Evolutionary conservation across 2,797 vertebrate species (phyloP).

Genomic region (Karalla daura): DNA sequence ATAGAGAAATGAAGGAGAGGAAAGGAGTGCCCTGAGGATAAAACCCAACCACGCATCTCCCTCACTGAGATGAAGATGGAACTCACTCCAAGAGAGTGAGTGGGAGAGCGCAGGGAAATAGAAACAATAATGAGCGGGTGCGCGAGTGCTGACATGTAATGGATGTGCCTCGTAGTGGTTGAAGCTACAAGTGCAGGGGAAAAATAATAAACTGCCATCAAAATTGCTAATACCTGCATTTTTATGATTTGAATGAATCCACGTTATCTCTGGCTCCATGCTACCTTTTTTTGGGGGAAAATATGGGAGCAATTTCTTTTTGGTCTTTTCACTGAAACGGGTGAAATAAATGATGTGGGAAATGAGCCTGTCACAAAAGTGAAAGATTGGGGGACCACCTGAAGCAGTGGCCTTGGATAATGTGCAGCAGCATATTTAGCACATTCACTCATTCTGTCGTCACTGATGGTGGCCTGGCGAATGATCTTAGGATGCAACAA

Average conservation of each 20-base stretch:
- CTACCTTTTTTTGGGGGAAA: not conserved
- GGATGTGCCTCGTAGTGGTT: constrained; percentile 1
- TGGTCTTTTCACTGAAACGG: not conserved
- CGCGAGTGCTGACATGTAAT: not conserved
- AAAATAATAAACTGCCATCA: constrained; percentile 22
- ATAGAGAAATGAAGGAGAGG: constrained; percentile 61
- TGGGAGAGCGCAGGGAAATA: constrained; percentile 37
- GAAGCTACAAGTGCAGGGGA: not conserved
- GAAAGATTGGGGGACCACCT: not conserved
- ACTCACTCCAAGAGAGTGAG: constrained; percentile 54
- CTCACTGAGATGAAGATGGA: constrained; percentile 63
- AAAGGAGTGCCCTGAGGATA: constrained; percentile 55
- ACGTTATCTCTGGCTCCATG: not conserved
- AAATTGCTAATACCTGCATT: not conserved
- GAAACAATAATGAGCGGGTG: constrained; percentile 42
- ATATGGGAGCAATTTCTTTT: not conserved
- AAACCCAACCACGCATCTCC: constrained; percentile 48
- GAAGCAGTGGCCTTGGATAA: not conserved
- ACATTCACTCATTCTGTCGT: not conserved
- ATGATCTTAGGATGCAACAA: too few species aligned
- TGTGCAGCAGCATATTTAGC: not conserved
- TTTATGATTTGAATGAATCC: constrained; percentile 3
- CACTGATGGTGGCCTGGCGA: too few species aligned
- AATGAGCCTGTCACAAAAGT: too few species aligned
- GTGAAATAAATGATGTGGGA: not conserved